A percentile compares a stretch with the other conserved stretches of the same genome.
These are phyloP conservation scores for Melanotus villosus DNA, from an alignment of 2,888 invertebrate genomes.

Conservation along the genomic window DNA sequence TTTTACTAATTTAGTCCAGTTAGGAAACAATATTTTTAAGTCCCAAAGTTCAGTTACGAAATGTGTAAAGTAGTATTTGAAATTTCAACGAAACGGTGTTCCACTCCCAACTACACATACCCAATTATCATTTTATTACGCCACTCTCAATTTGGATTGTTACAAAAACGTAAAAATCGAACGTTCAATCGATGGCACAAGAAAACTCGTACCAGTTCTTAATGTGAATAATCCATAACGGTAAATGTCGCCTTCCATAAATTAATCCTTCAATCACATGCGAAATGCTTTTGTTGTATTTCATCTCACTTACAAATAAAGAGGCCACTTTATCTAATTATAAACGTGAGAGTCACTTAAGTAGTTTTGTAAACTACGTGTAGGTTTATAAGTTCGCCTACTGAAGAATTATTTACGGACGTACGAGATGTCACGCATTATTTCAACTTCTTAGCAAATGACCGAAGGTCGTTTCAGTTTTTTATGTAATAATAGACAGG, in stretches of 20 bases:
- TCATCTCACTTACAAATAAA: not conserved
- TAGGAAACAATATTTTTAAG: no score
- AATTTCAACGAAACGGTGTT: no score
- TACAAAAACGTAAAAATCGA: not conserved
- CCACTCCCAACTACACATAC: no score
- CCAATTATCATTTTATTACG: no score
- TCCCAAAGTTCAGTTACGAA: not conserved
- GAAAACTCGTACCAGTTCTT: not conserved
- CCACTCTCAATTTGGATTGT: not conserved
- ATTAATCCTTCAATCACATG: not conserved
- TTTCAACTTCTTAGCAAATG: not conserved
- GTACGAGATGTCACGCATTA: not conserved
- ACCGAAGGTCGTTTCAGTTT: not conserved
- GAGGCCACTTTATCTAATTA: not conserved
- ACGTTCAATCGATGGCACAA: slow-evolving; percentile 8
- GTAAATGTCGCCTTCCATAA: slow-evolving; percentile 8
- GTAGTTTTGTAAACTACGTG: not conserved
- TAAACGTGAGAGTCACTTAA: not conserved
- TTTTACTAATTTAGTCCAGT: no score
- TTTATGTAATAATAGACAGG: slow-evolving; percentile 3
- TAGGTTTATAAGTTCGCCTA: not conserved
- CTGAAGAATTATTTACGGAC: not conserved
- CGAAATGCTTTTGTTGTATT: not conserved
- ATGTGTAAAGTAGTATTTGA: not conserved
- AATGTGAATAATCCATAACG: slow-evolving; percentile 9